phyloP scores from a whole-genome alignment of 1,140 invertebrate genomes.

The Ctenoplectra terminalis region DNA sequence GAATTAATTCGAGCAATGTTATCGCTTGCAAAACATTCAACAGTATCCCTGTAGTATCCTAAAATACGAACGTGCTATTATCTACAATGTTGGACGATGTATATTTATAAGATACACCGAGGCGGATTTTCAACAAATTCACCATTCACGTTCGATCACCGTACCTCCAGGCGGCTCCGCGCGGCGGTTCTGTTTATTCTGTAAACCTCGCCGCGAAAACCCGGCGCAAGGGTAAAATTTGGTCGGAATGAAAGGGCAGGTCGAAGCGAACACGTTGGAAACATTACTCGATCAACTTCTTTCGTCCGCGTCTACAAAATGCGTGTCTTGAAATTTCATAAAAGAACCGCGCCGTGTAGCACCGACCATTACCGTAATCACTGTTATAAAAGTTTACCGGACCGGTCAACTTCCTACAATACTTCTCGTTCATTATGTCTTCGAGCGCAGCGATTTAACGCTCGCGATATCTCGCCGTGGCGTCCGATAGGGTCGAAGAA shows the following conservation, averaged over 20 bases:
- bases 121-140: not conserved
- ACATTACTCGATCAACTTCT: constrained; percentile 16
- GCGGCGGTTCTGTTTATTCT: constrained; percentile 36
- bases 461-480: not conserved
- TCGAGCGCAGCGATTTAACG: not conserved
- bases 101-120: too few relatives aligned
- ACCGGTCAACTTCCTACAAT: constrained; percentile 25
- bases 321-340: not conserved
- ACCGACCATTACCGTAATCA: constrained; percentile 32
- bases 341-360: constrained; percentile 6
- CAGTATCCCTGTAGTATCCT: too few relatives aligned
- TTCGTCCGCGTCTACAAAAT: not conserved
- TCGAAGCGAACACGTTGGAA: not conserved
- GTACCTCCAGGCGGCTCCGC: not conserved
- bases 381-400: constrained; percentile 40
- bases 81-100: too few relatives aligned
- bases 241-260: not conserved
- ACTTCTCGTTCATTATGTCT: constrained; percentile 11
- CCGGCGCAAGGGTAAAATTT: constrained; percentile 5
- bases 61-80: too few relatives aligned
- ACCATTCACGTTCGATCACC: not conserved
- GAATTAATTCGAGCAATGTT: too few relatives aligned
- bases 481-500: not conserved
- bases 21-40: too few relatives aligned
- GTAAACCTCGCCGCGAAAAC: not conserved